A percentile compares a stretch with the other conserved stretches of the same genome.
phyloP scores from a whole-genome alignment of 2,797 vertebrate genomes.

The Ambastaia sidthimunki region DNA sequence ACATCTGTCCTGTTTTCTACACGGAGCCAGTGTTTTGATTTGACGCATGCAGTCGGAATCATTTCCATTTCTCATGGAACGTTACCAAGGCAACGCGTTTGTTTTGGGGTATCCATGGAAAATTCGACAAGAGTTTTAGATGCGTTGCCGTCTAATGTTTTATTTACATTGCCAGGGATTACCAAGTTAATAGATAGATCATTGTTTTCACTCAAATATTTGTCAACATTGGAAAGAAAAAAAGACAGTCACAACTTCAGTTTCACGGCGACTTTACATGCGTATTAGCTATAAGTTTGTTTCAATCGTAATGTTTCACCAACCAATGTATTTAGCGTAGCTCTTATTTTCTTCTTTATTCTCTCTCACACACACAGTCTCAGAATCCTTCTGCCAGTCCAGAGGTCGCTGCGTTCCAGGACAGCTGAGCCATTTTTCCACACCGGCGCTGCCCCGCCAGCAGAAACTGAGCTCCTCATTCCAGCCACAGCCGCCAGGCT shows the following conservation, averaged over 20 bases:
- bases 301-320: not conserved
- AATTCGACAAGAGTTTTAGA: slow-evolving; percentile 33
- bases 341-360: not conserved
- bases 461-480: slow-evolving; percentile 85
- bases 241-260: no score
- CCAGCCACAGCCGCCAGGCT: slow-evolving; percentile 87
- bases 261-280: not conserved
- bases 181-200: not conserved
- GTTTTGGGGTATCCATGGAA: slow-evolving; percentile 18
- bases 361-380: slow-evolving; percentile 57
- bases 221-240: no score
- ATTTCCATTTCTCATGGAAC: slow-evolving; percentile 48
- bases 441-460: slow-evolving; percentile 77
- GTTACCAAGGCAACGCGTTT: slow-evolving; percentile 17
- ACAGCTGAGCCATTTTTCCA: slow-evolving; percentile 82
- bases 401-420: slow-evolving; percentile 86
- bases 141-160: slow-evolving; percentile 22
- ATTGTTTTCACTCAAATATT: not conserved
- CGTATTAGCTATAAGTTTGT: not conserved
- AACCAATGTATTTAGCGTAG: not conserved
- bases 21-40: slow-evolving; percentile 27
- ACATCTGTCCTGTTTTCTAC: slow-evolving; percentile 36
- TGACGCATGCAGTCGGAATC: slow-evolving; percentile 55
- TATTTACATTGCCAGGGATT: not conserved
- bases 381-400: slow-evolving; percentile 87